phyloP scores from a whole-genome alignment of 2,113 vertebrate genomes.

The Eubucco bourcierii region DNA sequence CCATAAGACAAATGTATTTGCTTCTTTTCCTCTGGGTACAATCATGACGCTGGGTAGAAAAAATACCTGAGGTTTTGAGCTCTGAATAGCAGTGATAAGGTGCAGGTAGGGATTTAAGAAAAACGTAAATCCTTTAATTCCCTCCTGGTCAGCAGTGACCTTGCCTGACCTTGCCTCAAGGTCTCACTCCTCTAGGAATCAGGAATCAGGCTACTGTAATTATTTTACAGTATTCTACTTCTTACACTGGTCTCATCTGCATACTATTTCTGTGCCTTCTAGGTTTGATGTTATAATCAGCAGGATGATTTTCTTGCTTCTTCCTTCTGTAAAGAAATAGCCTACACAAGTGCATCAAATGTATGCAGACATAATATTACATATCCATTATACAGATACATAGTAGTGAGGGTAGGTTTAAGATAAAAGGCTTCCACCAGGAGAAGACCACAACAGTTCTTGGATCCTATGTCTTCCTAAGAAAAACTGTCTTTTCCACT shows the following conservation, averaged over 20 bases:
- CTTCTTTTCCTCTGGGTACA: neutral
- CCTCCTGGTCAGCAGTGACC: neutral
- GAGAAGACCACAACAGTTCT: neutral
- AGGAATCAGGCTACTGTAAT: neutral
- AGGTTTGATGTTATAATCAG: neutral
- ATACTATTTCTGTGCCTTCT: neutral
- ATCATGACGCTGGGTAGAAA: neutral
- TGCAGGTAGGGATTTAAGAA: neutral
- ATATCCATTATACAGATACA: neutral
- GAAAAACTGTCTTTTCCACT: neutral
- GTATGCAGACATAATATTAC: neutral
- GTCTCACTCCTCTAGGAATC: neutral
- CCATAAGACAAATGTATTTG: neutral
- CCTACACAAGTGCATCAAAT: neutral
- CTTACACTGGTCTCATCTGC: neutral
- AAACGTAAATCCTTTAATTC: neutral
- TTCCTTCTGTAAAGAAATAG: neutral
- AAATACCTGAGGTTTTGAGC: neutral
- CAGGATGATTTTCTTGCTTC: neutral
- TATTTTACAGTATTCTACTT: neutral
- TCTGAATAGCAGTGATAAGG: neutral
- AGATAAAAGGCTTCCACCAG: neutral
- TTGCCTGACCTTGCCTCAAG: neutral
- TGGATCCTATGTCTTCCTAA: neutral
- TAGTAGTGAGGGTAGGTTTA: neutral